phyloP scores from a whole-genome alignment of 2,797 vertebrate genomes.

The Scyliorhinus canicula region DNA sequence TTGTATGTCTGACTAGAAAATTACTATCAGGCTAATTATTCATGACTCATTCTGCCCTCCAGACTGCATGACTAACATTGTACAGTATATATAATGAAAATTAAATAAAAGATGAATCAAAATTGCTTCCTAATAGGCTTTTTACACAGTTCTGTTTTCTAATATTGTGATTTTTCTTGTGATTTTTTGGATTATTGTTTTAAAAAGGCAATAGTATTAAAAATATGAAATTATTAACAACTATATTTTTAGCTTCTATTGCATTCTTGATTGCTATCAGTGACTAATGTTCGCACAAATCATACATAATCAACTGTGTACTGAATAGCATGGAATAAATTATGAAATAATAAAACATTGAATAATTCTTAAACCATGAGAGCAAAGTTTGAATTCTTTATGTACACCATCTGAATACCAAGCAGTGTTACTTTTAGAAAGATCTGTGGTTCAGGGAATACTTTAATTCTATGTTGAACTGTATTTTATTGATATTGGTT shows the following conservation, averaged over 20 bases:
- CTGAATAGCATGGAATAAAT: background rate
- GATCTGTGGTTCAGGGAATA: background rate
- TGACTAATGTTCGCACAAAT: background rate
- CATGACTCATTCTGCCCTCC: slow-evolving; percentile 28
- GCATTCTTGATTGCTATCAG: background rate
- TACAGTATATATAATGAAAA: slow-evolving; percentile 28
- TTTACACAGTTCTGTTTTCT: background rate
- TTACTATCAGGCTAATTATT: slow-evolving; percentile 35
- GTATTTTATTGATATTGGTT: background rate
- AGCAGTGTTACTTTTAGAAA: background rate
- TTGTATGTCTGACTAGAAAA: slow-evolving; percentile 31
- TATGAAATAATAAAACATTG: background rate
- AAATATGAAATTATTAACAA: background rate
- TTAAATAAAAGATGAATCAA: slow-evolving; percentile 33
- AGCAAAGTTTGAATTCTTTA: background rate
- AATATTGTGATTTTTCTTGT: background rate
- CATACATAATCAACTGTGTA: background rate
- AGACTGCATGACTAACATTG: slow-evolving; percentile 30
- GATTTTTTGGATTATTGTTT: background rate
- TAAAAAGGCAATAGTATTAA: background rate
- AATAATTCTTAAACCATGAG: background rate
- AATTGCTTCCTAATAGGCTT: background rate
- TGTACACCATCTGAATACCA: background rate
- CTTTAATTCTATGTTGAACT: background rate
- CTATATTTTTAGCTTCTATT: background rate